Evolutionary conservation across 1,140 invertebrate genomes (phyloP), one percentile per base, ranked within the genome.

Genomic region (Dufourea novaeangliae): DNA sequence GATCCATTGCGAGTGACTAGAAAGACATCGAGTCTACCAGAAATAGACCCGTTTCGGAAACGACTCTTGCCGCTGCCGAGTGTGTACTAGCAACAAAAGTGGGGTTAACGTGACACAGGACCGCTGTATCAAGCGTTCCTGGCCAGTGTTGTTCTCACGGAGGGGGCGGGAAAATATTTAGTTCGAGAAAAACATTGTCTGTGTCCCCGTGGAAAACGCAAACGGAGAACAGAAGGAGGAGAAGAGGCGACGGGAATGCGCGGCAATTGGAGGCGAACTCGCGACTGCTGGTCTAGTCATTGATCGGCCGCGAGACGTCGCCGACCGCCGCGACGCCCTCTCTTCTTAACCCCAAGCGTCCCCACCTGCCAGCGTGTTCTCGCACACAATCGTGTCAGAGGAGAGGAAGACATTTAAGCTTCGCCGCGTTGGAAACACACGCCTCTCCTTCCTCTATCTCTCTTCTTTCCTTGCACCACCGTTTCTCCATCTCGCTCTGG

Each of bases 391-490:
- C 72, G 83, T 85, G 63, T 84, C 79, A 80, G 85, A n/a, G n/a
- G n/a, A n/a, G n/a, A n/a, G n/a, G n/a, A n/a, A n/a, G n/a, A 85
- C 83, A 82, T 86, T 86, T 82, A 83, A 83, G 82, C 83, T n/a
- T n/a, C n/a, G 73, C 85, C 87, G 85, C 88, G 86, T 87, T 82
- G 84, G 85, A 88, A 86, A 88, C 89, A 88, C 86, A 79, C n/a
- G n/a, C n/a, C n/a, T n/a, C n/a, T n/a, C 46, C 32, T 64, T 32
- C 69, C 32, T 72, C 78, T 66, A 57, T 50, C 46, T 69, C 56
- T 74, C 52, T 29, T 69, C 41, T 46, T 4, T 20, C 14, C 41
- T 2, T 46, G 14, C 14, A 14, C 20, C 14, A 2, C 3, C 12
- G 12, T 44, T 17, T 44, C 29, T 57, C 46, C 56, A 25, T 67